Conservation (phyloP, 2,113 vertebrate species). For the Coptodon bakossiorum region DNA sequence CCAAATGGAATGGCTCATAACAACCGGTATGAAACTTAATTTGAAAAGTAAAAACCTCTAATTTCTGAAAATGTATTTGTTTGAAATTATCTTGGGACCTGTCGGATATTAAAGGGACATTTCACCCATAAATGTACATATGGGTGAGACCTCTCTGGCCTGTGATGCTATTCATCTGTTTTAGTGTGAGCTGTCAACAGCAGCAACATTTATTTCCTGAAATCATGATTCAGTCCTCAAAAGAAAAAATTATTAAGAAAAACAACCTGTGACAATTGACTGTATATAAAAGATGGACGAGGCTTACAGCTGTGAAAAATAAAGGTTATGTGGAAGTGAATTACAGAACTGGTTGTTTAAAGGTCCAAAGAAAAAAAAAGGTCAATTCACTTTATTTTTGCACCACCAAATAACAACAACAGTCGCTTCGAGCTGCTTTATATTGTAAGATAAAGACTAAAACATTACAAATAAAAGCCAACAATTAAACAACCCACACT, state of each 20-base stretch:
- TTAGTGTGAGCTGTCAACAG: neutral
- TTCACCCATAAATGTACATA: neutral
- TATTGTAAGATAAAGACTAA: neutral
- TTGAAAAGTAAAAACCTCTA: neutral
- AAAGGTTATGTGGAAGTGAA: neutral
- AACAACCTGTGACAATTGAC: neutral
- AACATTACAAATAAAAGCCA: neutral
- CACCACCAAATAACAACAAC: neutral
- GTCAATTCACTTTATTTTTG: neutral
- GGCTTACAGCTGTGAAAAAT: neutral
- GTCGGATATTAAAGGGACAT: accelerated
- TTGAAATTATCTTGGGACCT: neutral
- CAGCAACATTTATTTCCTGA: neutral
- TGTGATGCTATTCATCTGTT: neutral
- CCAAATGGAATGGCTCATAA: neutral
- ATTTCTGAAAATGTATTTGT: neutral
- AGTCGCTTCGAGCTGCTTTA: neutral
- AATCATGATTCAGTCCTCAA: neutral
- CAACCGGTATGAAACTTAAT: neutral
- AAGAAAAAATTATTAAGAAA: neutral
- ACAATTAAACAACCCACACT: neutral
- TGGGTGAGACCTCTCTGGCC: neutral
- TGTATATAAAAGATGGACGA: neutral
- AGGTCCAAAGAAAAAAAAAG: neutral
- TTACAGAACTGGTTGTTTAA: neutral